Evolutionary conservation across 2,888 invertebrate species (phyloP), one percentile per base, ranked within the genome.

Genomic region (Blomia tropicalis): DNA sequence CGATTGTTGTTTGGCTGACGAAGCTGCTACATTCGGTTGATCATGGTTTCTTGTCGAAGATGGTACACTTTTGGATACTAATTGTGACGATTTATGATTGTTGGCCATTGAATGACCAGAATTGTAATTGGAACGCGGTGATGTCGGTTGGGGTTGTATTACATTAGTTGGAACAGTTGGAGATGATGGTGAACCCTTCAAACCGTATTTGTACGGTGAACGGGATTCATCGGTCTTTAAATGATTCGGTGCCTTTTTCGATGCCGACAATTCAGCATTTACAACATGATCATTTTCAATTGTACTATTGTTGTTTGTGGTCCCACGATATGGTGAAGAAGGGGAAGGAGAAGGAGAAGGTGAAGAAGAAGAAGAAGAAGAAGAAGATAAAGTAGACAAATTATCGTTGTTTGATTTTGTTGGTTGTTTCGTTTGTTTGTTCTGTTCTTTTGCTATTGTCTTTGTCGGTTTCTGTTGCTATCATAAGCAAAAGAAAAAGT

Each of bases 181-280:
- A 11, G 7, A 11, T n/a, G 7, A n/a, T n/a, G n/a, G n/a, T n/a
- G n/a, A n/a, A n/a, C n/a, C n/a, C n/a, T n/a, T n/a, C n/a, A n/a
- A n/a, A n/a, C n/a, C n/a, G 22, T 47, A 47, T 27, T 47, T 47
- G 51, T 47, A 47, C n/a, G 51, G 51, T 11, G 51, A 47, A 47
- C 51, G 51, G n/a, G 51, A 14, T 27, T 47, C 51, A 11, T 47
- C 51, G 22, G 51, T 27, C 14, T 27, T 47, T n/a, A 41, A 14
- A 14, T 41, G 14, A 11, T 7, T 27, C n/a, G 51, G 51, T 11
- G 11, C 51, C 51, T 47, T 47, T n/a, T 47, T 47, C n/a, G n/a
- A n/a, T n/a, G n/a, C n/a, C n/a, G n/a, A n/a, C n/a, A n/a, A n/a
- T 27, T 47, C 51, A 47, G 7, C 22, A 47, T 27, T 47, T 11